Base-by-base conservation (phyloP, 2,888 invertebrate genomes). In the Cyrtodaria siliqua region DNA sequence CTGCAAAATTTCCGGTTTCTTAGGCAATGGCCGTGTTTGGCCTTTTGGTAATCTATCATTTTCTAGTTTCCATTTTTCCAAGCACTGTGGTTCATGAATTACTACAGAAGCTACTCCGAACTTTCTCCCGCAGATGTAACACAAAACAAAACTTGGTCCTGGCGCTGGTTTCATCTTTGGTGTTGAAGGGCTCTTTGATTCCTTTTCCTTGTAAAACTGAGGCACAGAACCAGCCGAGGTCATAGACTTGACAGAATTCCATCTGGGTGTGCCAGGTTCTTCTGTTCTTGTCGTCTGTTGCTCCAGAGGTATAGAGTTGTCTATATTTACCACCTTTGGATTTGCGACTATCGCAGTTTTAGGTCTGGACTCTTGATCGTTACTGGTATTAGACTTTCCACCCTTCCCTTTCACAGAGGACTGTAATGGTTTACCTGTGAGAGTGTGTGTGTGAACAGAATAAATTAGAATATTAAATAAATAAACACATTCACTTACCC, bases 1-100 rank as follows among this genome's bases (percentile, higher is more conserved):
- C n/a, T 73, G 67, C 14, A 89, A 84, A 38, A 93, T 94, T 56
- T 81, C 67, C 2, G 95, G 95, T 89, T 95, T 95, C 77, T 94
- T 89, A 1, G 96, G 96, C 53, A 94, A 92, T 1, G 94, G 93
- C 70, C 95, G 87, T 33, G 95, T 92, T 84, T 94, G 94, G 57
- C 91, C 91, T 38, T 93, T 92, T 0, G 95, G 95, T 52, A 95
- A 91, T 74, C 94, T 93, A 33, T 94, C 93, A 89, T 95, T 95
- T 86, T 95, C 95, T 2, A 91, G 86, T 53, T 95, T 94, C 95
- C 95, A 95, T 86, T 95, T 95, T 82, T 95, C 94, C 64, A 95
- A 89, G 86, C 96, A 96, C 86, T 95, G 95, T 2, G 95, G 95
- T 87, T 95, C 95, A 91, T 96, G 96, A 70, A 95, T 95, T 62